A percentile compares a stretch with the other conserved stretches of the same genome.
phyloP scores from a whole-genome alignment of 2,888 invertebrate species.

The Himalopsyche kuldschensis region DNA sequence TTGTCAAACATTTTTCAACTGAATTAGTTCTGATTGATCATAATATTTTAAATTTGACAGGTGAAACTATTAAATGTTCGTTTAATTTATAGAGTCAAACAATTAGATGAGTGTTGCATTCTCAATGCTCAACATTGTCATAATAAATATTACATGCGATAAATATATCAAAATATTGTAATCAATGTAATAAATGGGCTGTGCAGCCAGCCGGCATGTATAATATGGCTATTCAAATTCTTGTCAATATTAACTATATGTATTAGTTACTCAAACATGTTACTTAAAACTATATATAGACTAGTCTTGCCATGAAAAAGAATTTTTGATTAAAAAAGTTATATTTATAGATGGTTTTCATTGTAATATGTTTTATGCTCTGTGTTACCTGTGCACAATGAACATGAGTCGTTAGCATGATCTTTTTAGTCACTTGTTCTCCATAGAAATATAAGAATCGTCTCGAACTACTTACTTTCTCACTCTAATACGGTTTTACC shows the following conservation, averaged over 20 bases:
- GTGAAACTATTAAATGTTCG: not conserved
- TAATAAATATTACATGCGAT: slow-evolving; percentile 25
- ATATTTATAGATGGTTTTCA: too few relatives aligned
- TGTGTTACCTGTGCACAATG: too few relatives aligned
- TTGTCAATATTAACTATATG: not conserved
- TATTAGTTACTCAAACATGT: not conserved
- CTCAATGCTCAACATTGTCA: not conserved
- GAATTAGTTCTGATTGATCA: not conserved
- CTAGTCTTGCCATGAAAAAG: too few relatives aligned
- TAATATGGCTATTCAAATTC: not conserved
- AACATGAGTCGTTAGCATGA: too few relatives aligned
- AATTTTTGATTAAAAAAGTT: too few relatives aligned
- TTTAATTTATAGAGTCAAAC: not conserved
- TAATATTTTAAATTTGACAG: not conserved
- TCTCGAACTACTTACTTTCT: too few relatives aligned
- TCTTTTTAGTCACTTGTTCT: too few relatives aligned
- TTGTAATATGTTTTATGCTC: too few relatives aligned
- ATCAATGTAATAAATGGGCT: slow-evolving; percentile 30
- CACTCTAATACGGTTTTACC: too few relatives aligned
- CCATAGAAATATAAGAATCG: too few relatives aligned
- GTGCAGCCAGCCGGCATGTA: slow-evolving; percentile 27
- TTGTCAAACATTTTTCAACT: not conserved
- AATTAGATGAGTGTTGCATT: not conserved
- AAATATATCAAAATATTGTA: slow-evolving; percentile 34
- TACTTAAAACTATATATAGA: not conserved